Conservation (phyloP, 2,797 vertebrate genomes). For the Carcharodon carcharias region DNA sequence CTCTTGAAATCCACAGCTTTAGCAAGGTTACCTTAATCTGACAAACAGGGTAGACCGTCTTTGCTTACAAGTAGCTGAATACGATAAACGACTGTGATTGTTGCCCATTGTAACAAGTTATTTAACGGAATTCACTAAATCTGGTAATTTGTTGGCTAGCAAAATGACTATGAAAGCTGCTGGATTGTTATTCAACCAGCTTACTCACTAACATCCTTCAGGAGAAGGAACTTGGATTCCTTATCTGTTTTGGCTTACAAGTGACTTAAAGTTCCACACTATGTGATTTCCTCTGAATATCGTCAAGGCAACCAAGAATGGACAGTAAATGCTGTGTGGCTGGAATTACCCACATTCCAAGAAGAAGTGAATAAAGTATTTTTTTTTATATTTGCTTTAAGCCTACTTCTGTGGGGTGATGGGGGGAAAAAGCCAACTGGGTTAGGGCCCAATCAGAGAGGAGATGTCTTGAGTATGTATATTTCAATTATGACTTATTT, state of each 20-base stretch:
- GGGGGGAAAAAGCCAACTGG: not conserved
- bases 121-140: not conserved
- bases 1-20: not conserved
- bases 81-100: not conserved
- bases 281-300: not conserved
- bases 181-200: too few relatives aligned
- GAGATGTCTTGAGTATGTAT: not conserved
- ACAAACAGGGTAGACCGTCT: not conserved
- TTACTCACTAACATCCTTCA: not conserved
- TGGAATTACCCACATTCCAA: not conserved
- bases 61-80: not conserved
- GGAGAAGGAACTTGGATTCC: not conserved
- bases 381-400: not conserved
- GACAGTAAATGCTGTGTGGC: not conserved
- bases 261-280: not conserved
- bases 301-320: not conserved
- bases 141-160: not conserved
- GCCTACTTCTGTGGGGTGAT: not conserved
- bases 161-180: not conserved
- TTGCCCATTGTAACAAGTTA: not conserved
- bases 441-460: not conserved
- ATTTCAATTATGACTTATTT: not conserved
- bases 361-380: not conserved
- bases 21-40: not conserved
- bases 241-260: not conserved